Percentiles rank a stretch among this genome's conserved stretches.
phyloP scores from a whole-genome alignment of 2,888 invertebrate species.

The Leucania comma region DNA sequence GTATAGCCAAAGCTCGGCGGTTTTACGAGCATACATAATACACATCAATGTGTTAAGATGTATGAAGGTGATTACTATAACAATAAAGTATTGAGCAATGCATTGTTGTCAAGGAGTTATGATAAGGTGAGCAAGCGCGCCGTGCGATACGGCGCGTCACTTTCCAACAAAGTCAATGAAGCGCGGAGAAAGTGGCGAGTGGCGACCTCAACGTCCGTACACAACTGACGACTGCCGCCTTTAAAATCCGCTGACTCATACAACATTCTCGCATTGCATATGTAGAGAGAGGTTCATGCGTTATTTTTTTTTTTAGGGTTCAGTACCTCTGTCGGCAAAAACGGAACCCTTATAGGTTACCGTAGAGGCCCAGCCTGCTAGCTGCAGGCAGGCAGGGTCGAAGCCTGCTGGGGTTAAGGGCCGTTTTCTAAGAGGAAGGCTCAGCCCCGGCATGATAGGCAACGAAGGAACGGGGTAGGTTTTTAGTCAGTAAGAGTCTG shows the following conservation, averaged over 20 bases:
- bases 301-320: too few relatives aligned
- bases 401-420: too few relatives aligned
- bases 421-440: too few relatives aligned
- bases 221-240: constrained; percentile 74
- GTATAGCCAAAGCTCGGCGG: neutral
- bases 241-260: constrained; percentile 87
- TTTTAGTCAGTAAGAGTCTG: too few relatives aligned
- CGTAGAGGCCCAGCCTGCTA: too few relatives aligned
- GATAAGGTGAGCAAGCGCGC: constrained; percentile 71
- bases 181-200: constrained; percentile 89
- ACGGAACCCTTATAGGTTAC: too few relatives aligned
- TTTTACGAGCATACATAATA: constrained; percentile 20
- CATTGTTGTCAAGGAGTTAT: constrained; percentile 68
- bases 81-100: constrained; percentile 69
- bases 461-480: too few relatives aligned
- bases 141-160: constrained; percentile 84
- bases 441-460: too few relatives aligned
- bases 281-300: neutral
- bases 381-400: too few relatives aligned
- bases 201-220: constrained; percentile 87
- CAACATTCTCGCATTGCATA: constrained; percentile 41
- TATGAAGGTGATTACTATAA: constrained; percentile 61
- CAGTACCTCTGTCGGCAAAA: too few relatives aligned
- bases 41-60: constrained; percentile 54
- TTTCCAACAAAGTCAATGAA: constrained; percentile 90